Percentiles rank a stretch among this genome's conserved stretches.
phyloP scores from a whole-genome alignment of 2,113 vertebrate species.

The Sebastes schlegelii region DNA sequence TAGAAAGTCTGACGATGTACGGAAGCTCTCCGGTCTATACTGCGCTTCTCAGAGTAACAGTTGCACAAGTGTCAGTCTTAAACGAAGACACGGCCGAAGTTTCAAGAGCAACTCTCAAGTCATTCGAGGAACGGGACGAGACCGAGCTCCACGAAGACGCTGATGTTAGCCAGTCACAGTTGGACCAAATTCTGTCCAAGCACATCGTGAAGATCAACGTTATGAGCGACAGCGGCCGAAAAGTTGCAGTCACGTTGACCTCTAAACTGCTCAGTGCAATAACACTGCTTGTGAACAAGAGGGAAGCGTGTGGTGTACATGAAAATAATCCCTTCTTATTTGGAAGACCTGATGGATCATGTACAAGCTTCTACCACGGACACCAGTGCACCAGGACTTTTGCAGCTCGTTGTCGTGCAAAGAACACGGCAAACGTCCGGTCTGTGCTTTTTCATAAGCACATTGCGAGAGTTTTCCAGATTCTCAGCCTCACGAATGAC shows the following conservation, averaged over 20 bases:
- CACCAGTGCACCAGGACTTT: not conserved
- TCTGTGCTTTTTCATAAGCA: constrained; percentile 36
- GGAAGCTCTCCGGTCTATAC: constrained; percentile 36
- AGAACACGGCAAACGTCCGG: constrained; percentile 30
- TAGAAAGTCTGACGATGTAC: constrained; percentile 40
- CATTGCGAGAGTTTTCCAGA: constrained; percentile 54
- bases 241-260: constrained; percentile 27
- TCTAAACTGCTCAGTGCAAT: constrained; percentile 38
- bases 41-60: constrained; percentile 37
- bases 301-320: constrained; percentile 41
- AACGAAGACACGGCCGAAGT: constrained; percentile 43
- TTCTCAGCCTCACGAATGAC: constrained; percentile 59
- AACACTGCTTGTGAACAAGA: constrained; percentile 46
- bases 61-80: constrained; percentile 35
- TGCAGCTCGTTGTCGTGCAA: constrained; percentile 18
- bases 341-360: constrained; percentile 1
- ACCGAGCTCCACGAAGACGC: not conserved
- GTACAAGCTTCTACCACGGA: not conserved
- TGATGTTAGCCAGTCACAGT: not conserved
- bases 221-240: not conserved
- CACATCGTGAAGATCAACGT: constrained; percentile 14
- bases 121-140: constrained; percentile 36
- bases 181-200: constrained; percentile 60
- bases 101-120: constrained; percentile 35
- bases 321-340: constrained; percentile 58